phyloP scores from a whole-genome alignment of 2,888 invertebrate species.

The Tanypteryx hageni region DNA sequence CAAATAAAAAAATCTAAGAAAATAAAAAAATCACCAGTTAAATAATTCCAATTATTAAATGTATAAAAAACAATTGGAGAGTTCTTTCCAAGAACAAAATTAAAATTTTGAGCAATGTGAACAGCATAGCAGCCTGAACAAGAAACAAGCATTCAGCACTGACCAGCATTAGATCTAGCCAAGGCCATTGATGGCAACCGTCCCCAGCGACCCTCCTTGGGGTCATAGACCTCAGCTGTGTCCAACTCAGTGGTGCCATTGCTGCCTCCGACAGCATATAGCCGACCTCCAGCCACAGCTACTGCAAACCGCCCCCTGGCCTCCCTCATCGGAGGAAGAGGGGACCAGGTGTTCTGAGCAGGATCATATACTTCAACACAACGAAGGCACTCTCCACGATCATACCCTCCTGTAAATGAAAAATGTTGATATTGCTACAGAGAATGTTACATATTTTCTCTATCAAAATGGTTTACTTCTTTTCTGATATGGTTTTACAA shows the following conservation, averaged over 20 bases:
- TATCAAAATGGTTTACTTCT: not conserved
- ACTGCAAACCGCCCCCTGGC: conserved; percentile 89
- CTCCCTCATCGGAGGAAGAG: conserved; percentile 83
- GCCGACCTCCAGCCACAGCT: conserved; percentile 81
- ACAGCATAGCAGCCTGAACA: not conserved
- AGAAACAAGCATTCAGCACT: conserved; percentile 67
- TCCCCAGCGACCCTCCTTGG: conserved; percentile 77
- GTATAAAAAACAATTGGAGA: not conserved
- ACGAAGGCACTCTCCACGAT: conserved; percentile 88
- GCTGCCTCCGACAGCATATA: conserved; percentile 90
- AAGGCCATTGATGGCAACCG: conserved; percentile 78
- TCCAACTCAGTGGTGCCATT: conserved; percentile 89
- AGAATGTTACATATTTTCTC: not conserved
- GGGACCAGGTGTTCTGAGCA: conserved; percentile 82
- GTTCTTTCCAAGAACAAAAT: not conserved
- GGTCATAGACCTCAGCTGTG: conserved; percentile 82
- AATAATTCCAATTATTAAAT: too few relatives aligned
- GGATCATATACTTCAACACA: conserved; percentile 87
- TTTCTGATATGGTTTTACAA: not conserved
- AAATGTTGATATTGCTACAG: not conserved
- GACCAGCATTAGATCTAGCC: conserved; percentile 83
- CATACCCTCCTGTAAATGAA: conserved; percentile 82
- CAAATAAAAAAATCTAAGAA: too few relatives aligned
- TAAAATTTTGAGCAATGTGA: not conserved
- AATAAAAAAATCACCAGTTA: too few relatives aligned